These are phyloP conservation scores for Hyaena hyaena DNA, from an alignment of 2,113 vertebrate species.

Conservation along the genomic window DNA sequence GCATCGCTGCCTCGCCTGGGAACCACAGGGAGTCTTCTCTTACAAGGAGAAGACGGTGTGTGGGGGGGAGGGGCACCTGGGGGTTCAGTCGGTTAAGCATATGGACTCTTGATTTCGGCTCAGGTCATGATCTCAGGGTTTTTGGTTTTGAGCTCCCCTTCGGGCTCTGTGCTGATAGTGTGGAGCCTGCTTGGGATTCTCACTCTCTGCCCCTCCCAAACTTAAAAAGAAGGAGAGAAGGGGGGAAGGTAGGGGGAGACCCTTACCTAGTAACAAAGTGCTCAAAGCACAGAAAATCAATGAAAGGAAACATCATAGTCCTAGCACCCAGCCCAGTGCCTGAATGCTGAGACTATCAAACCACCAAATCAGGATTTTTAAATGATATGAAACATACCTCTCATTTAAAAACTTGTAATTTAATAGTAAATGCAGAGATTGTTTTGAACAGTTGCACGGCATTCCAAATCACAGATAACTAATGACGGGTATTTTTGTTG, in stretches of 20 bases:
- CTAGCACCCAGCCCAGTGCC: neutral
- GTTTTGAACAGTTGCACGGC: neutral
- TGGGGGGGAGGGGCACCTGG: too few species aligned
- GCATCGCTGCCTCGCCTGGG: neutral
- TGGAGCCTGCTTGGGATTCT: too few species aligned
- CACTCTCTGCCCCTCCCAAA: too few species aligned
- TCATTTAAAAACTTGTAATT: neutral
- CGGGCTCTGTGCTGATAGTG: too few species aligned
- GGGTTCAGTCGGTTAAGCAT: too few species aligned
- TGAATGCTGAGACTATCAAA: neutral
- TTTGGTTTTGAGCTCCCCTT: too few species aligned
- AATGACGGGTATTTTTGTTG: neutral
- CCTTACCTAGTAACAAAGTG: neutral
- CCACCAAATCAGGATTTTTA: neutral
- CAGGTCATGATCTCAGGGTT: too few species aligned
- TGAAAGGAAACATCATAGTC: neutral
- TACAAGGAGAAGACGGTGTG: neutral
- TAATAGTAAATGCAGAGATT: neutral
- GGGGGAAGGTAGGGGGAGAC: neutral
- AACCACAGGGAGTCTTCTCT: neutral
- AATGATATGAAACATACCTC: neutral
- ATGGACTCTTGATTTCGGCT: too few species aligned
- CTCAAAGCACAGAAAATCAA: neutral
- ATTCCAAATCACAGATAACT: neutral
- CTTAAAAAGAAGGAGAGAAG: neutral